These are phyloP conservation scores for Amblyopsis rosae DNA, from an alignment of 2,113 vertebrate species.

Conservation along the genomic window DNA sequence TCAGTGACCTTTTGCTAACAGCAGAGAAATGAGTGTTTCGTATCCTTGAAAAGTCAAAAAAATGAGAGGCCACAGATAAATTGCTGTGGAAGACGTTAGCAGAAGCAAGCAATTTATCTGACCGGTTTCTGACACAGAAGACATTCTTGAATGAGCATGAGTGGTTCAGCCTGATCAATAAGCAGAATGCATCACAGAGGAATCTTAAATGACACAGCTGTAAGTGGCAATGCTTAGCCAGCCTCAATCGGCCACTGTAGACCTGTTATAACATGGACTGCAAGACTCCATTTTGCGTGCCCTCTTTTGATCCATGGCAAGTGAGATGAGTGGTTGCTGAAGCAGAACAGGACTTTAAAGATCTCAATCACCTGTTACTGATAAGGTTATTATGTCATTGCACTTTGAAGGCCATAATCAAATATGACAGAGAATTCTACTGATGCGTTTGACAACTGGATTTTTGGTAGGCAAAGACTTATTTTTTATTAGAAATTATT, in stretches of 20 bases:
- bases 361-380: constrained; percentile 74
- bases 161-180: constrained; percentile 52
- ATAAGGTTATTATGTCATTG: constrained; percentile 72
- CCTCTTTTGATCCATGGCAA: constrained; percentile 62
- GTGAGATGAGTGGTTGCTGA: constrained; percentile 54
- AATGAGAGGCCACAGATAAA: neutral
- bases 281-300: constrained; percentile 51
- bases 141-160: constrained; percentile 53
- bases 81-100: neutral
- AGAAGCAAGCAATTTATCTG: neutral
- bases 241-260: constrained; percentile 31
- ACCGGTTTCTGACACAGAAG: constrained; percentile 46
- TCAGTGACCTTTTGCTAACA: neutral
- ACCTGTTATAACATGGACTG: constrained; percentile 30
- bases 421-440: constrained; percentile 63
- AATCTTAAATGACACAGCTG: constrained; percentile 62
- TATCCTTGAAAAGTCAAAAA: constrained; percentile 1
- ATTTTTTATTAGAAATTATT: too few species aligned
- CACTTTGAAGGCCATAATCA: constrained; percentile 70
- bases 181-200: constrained; percentile 49
- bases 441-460: constrained; percentile 49
- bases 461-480: too few species aligned
- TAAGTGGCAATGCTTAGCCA: constrained; percentile 48
- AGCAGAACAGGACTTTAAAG: constrained; percentile 72
- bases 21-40: neutral